Conservation (phyloP, 2,888 invertebrate genomes). For the Synanthedon andrenaeformis region DNA sequence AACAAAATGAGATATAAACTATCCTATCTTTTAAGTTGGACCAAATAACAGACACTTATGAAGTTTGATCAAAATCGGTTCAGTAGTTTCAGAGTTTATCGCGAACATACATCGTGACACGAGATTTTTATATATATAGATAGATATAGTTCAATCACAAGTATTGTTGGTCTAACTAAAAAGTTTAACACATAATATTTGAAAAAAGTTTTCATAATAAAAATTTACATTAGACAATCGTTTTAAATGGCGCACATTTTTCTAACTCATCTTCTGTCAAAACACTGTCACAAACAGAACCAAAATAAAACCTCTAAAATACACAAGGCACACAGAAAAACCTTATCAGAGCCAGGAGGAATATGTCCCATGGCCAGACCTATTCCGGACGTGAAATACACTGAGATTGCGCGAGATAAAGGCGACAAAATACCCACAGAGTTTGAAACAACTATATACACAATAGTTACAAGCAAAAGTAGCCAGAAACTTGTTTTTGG, state of each 20-base stretch:
- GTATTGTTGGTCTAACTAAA: too few relatives aligned
- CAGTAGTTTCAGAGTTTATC: too few relatives aligned
- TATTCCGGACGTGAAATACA: slow-evolving; percentile 27
- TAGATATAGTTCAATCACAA: too few relatives aligned
- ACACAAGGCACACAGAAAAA: background rate
- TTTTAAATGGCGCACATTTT: background rate
- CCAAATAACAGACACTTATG: too few relatives aligned
- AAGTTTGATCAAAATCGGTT: too few relatives aligned
- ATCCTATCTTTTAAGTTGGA: too few relatives aligned
- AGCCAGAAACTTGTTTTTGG: slow-evolving; percentile 40
- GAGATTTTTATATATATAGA: too few relatives aligned
- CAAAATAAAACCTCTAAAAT: background rate
- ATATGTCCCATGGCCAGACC: slow-evolving; percentile 36
- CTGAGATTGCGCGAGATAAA: slow-evolving; percentile 19
- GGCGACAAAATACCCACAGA: slow-evolving; percentile 19
- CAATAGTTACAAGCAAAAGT: slow-evolving; percentile 24
- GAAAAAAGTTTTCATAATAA: too few relatives aligned
- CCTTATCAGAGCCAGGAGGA: background rate
- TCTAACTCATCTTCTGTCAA: slow-evolving; percentile 1
- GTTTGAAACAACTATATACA: slow-evolving; percentile 30
- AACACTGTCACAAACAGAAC: background rate
- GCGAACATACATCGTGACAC: too few relatives aligned
- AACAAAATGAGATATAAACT: too few relatives aligned
- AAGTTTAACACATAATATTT: too few relatives aligned
- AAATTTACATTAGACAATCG: too few relatives aligned